phyloP scores from a whole-genome alignment of 2,888 invertebrate genomes.

The Drosophila parthenogenetica region DNA sequence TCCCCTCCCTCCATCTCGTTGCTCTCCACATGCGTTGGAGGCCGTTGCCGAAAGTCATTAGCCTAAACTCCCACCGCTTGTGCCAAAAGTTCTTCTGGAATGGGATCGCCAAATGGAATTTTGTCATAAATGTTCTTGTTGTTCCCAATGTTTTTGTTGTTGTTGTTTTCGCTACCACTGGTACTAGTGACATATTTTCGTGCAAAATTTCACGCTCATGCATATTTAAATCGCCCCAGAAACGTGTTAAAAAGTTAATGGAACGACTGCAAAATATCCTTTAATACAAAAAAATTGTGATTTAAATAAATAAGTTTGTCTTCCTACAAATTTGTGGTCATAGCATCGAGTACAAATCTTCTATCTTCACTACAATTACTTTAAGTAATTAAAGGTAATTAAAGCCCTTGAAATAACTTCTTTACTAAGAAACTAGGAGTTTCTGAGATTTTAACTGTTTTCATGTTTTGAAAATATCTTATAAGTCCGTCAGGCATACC shows the following conservation, averaged over 20 bases:
- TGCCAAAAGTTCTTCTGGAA: slow-evolving; percentile 37
- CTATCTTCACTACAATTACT: neutral
- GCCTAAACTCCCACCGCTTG: slow-evolving; percentile 74
- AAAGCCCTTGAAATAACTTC: no score
- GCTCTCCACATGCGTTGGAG: slow-evolving; percentile 4
- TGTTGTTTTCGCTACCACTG: slow-evolving; percentile 28
- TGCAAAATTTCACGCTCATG: slow-evolving; percentile 75
- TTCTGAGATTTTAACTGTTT: no score
- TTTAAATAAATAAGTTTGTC: no score
- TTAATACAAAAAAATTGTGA: no score
- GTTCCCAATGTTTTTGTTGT: slow-evolving; percentile 21
- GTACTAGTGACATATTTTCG: slow-evolving; percentile 74
- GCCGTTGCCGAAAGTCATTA: slow-evolving; percentile 72
- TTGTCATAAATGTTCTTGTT: slow-evolving; percentile 73
- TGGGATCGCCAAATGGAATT: slow-evolving; percentile 75
- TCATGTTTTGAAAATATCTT: no score
- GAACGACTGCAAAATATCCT: slow-evolving; percentile 22
- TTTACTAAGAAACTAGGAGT: no score
- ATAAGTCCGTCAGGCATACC: neutral
- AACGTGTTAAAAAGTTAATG: slow-evolving; percentile 4
- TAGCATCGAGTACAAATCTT: no score
- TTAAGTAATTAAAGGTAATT: neutral
- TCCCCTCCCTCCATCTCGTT: neutral
- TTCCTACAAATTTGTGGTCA: no score
- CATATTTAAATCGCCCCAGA: slow-evolving; percentile 69